Evolutionary conservation across 2,113 vertebrate species (phyloP).

Genomic region (Arvicanthis niloticus): DNA sequence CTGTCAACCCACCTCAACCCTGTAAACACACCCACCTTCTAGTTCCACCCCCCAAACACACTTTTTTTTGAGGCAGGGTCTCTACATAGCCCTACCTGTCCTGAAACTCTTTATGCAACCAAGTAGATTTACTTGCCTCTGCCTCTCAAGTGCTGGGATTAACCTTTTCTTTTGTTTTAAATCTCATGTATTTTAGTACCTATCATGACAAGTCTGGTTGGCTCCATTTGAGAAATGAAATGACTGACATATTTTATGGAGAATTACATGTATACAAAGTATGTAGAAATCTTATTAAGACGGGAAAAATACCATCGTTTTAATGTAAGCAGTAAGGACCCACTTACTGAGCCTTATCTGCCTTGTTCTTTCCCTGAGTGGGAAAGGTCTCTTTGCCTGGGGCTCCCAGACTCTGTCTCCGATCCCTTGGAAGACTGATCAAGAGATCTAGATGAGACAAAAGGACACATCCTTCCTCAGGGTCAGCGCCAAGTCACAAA

Average conservation of each 20-base stretch:
- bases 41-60: neutral
- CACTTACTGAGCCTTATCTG: neutral
- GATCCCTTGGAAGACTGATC: neutral
- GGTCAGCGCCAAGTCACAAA: neutral
- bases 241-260: neutral
- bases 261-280: neutral
- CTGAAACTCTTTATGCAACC: neutral
- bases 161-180: neutral
- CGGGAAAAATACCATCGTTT: neutral
- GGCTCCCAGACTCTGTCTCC: neutral
- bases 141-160: neutral
- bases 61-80: neutral
- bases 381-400: neutral
- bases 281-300: neutral
- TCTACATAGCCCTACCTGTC: neutral
- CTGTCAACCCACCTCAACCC: fast-evolving
- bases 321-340: neutral
- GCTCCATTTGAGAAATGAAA: constrained; percentile 1
- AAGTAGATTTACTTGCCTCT: neutral
- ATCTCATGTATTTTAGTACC: neutral
- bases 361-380: neutral
- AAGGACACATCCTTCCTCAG: neutral
- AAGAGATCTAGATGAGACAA: neutral
- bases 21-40: neutral
- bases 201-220: neutral